These are phyloP conservation scores for Cataglyphis rosenhaueri DNA, from an alignment of 2,888 invertebrate genomes.

Conservation along the genomic window DNA sequence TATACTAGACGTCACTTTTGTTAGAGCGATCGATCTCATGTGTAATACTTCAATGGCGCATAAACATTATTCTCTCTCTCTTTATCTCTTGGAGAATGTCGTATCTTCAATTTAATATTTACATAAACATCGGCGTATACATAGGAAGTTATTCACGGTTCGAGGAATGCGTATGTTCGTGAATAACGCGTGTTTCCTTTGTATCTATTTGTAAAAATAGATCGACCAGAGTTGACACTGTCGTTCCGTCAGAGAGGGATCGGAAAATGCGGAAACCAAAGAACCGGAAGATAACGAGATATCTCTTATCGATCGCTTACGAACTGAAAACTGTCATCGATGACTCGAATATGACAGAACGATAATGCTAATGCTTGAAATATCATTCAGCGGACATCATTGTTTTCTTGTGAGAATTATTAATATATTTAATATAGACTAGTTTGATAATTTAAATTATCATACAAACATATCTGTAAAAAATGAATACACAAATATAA, in stretches of 20 bases:
- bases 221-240: constrained; percentile 30
- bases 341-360: background rate
- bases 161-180: constrained; percentile 3
- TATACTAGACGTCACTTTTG: constrained; percentile 38
- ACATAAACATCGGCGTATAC: constrained; percentile 32
- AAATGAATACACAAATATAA: background rate
- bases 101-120: constrained; percentile 44
- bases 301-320: background rate
- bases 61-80: background rate
- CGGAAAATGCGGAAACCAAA: constrained; percentile 8
- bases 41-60: constrained; percentile 30
- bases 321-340: constrained; percentile 19
- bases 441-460: background rate
- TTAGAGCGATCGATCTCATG: constrained; percentile 28
- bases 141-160: background rate
- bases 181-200: background rate
- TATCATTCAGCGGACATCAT: background rate
- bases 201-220: constrained; percentile 10
- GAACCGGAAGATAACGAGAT: constrained; percentile 5
- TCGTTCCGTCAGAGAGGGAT: constrained; percentile 8
- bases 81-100: background rate
- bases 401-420: background rate
- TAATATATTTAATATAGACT: background rate
- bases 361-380: background rate
- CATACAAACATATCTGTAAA: background rate